Conservation (phyloP, 2,888 invertebrate genomes). For the Apocheima hispidaria region DNA sequence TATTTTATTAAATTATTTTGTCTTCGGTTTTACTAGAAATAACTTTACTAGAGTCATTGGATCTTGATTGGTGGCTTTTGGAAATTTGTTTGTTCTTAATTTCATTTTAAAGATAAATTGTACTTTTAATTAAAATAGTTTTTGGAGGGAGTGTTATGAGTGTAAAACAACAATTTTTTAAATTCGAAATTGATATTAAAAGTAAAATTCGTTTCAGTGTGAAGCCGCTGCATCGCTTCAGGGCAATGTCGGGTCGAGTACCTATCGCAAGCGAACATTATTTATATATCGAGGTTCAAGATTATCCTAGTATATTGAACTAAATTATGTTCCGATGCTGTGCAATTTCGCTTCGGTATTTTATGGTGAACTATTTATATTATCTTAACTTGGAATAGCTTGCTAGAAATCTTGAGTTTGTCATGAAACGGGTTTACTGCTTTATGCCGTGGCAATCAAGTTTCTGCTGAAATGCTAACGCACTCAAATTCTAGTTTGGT, state of each 20-base stretch:
- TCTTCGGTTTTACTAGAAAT: constrained; percentile 31
- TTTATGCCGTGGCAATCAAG: neutral
- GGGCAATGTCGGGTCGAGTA: constrained; percentile 13
- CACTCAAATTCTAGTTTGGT: neutral
- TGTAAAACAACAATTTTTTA: no score
- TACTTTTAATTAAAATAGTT: no score
- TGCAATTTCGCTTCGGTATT: constrained; percentile 21
- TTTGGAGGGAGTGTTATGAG: no score
- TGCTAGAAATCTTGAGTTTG: constrained; percentile 11
- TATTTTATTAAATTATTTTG: constrained; percentile 25
- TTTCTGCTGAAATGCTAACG: neutral
- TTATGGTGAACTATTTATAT: constrained; percentile 25
- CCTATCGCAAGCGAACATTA: constrained; percentile 9
- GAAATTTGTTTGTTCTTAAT: neutral
- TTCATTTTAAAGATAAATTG: neutral
- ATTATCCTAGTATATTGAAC: constrained; percentile 14
- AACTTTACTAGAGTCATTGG: constrained; percentile 9
- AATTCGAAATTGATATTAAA: neutral
- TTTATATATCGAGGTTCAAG: constrained; percentile 24
- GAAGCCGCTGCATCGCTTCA: constrained; percentile 17
- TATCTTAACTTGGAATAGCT: constrained; percentile 18
- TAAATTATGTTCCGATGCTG: constrained; percentile 19
- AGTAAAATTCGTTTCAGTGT: constrained; percentile 4
- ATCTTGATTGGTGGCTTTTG: constrained; percentile 12
- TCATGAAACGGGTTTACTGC: constrained; percentile 10